Base-by-base conservation (phyloP, 1,140 invertebrate species). In the Lysiphlebus fabarum region DNA sequence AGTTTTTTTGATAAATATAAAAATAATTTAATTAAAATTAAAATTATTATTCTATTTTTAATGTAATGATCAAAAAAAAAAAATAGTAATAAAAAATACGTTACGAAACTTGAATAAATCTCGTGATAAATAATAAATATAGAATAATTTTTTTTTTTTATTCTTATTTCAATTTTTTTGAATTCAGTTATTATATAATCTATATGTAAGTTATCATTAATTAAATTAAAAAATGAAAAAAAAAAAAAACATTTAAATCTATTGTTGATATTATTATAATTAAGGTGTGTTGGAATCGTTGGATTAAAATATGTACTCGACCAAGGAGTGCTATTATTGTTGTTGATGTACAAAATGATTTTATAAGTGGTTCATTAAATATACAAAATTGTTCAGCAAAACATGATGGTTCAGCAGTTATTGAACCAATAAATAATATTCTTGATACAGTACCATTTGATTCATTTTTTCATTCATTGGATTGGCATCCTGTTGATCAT, bases 321-420 rank as follows among this genome's bases (percentile, higher is more conserved):
- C 94, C 94, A 34, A 87, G 92, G 53, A 90, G 86, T 70, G 95
- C 90, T n/a, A 89, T 98, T 70, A 80, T 99, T 36, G 87, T 98
- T 59, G 92, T 99, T 50, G 96, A 99, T 79, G 95, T 98, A 5
- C 96, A 99, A 81, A 98, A 99, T 80, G 96, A 99, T 80, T 99
- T 99, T 79, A 96, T 99, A 69, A 87, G 88, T 57, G 96, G 96
- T 48, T 93, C 93, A 10, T 83, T 99, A 53, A 90, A 96, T 68
- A 91, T 99, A 67, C 90, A 87, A 72, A 89, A 95, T 67, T 96
- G 94, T 77, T 90, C 92, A 53, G 95, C 95, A 26, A 88, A 92
- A 68, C 93, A 98, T 62, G 90, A 96, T 74, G 92, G 91, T 59
- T 84, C 85, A 37, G 91, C 94, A 82, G 90, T 95, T 38, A 86